Percentiles rank a stretch among this genome's conserved stretches.
phyloP scores from a whole-genome alignment of 2,888 invertebrate species.

The Blera fallax region DNA sequence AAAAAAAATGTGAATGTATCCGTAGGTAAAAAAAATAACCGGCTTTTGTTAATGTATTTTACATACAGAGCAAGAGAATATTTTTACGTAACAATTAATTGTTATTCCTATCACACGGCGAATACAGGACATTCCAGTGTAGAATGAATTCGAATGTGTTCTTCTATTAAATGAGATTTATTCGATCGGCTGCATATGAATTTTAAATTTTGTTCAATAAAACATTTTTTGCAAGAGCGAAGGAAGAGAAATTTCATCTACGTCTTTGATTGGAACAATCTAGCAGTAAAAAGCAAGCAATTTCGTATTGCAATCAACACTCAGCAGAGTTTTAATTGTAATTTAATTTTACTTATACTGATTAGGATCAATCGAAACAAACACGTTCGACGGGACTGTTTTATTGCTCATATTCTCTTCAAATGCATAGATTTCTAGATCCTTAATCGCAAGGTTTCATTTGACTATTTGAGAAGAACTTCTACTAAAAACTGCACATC shows the following conservation, averaged over 20 bases:
- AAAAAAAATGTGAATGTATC: not conserved
- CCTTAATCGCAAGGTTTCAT: too few species aligned
- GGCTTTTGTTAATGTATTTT: slow-evolving; percentile 4
- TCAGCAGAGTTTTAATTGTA: too few species aligned
- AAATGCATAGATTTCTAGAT: too few species aligned
- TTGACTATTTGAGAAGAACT: too few species aligned
- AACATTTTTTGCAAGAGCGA: not conserved
- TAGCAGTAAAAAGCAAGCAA: too few species aligned
- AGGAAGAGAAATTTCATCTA: not conserved
- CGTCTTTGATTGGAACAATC: not conserved
- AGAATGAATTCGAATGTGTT: not conserved
- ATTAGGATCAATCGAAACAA: not conserved
- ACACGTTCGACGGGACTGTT: not conserved
- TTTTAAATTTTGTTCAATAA: too few species aligned
- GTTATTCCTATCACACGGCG: not conserved
- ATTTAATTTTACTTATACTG: not conserved
- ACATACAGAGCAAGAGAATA: not conserved
- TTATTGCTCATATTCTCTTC: too few species aligned
- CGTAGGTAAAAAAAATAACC: not conserved
- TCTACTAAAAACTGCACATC: too few species aligned
- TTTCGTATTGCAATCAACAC: too few species aligned
- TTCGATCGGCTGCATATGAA: not conserved
- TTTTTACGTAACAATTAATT: not conserved
- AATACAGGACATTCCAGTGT: not conserved
- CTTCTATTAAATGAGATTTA: not conserved